Evolutionary conservation across 1,140 invertebrate species (phyloP).

Genomic region (Drosophila sulfurigaster): DNA sequence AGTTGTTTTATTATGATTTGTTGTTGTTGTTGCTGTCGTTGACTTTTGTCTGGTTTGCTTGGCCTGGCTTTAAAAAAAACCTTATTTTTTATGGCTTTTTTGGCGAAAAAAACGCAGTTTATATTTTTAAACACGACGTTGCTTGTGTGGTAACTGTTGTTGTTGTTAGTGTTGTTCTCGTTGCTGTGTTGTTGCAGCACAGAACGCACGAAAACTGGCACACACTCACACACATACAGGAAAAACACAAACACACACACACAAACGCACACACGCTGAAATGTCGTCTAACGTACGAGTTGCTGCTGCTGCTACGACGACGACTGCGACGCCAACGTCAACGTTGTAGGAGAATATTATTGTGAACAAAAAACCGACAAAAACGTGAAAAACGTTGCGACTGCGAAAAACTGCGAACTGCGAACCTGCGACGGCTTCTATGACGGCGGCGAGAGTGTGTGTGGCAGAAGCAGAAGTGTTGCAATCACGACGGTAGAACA

Average conservation of each 20-base stretch:
- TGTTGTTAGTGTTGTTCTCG: constrained; percentile 35
- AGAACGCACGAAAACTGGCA: constrained; percentile 82
- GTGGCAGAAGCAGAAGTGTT: constrained; percentile 71
- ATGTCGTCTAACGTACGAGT: constrained; percentile 58
- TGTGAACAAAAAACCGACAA: constrained; percentile 25
- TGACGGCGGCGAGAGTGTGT: constrained; percentile 33
- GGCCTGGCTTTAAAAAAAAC: constrained; percentile 49
- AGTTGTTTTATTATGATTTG: constrained; percentile 24
- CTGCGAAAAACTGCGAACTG: constrained; percentile 35
- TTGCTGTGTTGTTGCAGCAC: constrained; percentile 62
- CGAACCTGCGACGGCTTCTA: constrained; percentile 35
- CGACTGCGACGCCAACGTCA: constrained; percentile 38
- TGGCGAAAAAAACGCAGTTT: constrained; percentile 81
- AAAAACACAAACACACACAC: constrained; percentile 20
- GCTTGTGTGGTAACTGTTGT: constrained; percentile 70
- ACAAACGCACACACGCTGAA: constrained; percentile 51
- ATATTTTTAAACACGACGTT: constrained; percentile 65
- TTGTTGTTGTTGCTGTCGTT: constrained; percentile 49
- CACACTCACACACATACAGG: constrained; percentile 44
- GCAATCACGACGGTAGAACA: constrained; percentile 84
- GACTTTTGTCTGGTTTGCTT: constrained; percentile 63
- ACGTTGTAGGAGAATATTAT: constrained; percentile 21
- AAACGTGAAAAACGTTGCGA: constrained; percentile 48
- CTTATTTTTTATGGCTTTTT: constrained; percentile 76
- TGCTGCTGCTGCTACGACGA: constrained; percentile 32